Percentiles rank a stretch among this genome's conserved stretches.
Evolutionary conservation across 2,113 vertebrate genomes (phyloP).

Genomic region (Scopus umbretta): DNA sequence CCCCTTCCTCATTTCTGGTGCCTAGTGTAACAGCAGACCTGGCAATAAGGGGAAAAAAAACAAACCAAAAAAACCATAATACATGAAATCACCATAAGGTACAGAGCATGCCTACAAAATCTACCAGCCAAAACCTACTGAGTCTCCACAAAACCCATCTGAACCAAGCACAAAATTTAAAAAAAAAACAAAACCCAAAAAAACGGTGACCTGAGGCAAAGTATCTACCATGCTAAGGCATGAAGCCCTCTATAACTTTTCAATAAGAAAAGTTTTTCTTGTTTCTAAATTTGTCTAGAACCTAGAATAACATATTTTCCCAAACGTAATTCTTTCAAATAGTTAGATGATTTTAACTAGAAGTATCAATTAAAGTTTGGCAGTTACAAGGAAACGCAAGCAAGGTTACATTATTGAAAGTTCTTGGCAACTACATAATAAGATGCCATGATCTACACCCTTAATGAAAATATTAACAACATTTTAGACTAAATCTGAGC

Average conservation of each 20-base stretch:
- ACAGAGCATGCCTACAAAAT: not conserved
- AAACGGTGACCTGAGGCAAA: not conserved
- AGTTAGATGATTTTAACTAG: not conserved
- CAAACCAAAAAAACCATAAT: fast-evolving
- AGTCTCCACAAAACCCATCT: not conserved
- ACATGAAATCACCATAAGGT: not conserved
- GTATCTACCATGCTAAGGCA: not conserved
- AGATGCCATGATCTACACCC: not conserved
- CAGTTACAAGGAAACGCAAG: not conserved
- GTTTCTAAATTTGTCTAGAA: not conserved
- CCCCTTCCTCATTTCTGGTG: not conserved
- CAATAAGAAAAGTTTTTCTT: not conserved
- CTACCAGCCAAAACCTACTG: not conserved
- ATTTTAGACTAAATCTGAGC: not conserved
- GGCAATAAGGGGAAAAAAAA: not conserved
- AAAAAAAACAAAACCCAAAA: too few relatives aligned
- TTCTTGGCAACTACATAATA: not conserved
- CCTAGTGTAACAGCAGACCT: not conserved
- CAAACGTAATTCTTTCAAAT: not conserved
- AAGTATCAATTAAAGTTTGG: not conserved
- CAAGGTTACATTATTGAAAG: not conserved
- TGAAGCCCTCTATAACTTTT: not conserved
- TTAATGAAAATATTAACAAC: not conserved
- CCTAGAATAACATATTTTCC: not conserved
- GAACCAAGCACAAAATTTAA: not conserved